A percentile compares a stretch with the other conserved stretches of the same genome.
Conservation (phyloP, 92 coral and sea anemone species). For the Paramuricea clavata region DNA sequence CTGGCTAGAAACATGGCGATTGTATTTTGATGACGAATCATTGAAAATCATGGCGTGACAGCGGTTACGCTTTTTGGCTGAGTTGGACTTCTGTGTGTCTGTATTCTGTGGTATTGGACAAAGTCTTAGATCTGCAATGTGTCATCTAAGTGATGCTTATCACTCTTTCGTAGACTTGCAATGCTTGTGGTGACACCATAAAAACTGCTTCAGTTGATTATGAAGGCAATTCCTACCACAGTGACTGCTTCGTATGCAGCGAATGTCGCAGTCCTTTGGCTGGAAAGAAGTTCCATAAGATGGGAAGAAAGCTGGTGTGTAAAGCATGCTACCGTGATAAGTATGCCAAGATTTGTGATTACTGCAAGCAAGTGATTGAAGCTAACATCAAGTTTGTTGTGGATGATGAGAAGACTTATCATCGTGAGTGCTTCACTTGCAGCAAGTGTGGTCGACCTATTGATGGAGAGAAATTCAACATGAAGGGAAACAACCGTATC, state of each 20-base stretch:
- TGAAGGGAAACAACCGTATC: constrained; percentile 78
- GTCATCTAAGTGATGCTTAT: background rate
- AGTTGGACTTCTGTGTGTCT: no score
- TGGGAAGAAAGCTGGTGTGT: constrained; percentile 86
- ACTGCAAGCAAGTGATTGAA: constrained; percentile 83
- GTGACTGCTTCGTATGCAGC: constrained; percentile 85
- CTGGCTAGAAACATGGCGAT: no score
- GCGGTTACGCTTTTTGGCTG: no score
- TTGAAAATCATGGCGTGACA: no score
- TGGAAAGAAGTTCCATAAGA: constrained; percentile 96
- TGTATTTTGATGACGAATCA: no score
- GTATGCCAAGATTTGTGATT: constrained; percentile 88
- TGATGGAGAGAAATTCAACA: constrained; percentile 94
- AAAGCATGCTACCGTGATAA: constrained; percentile 90
- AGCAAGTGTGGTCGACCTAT: constrained; percentile 78
- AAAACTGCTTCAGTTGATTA: constrained; percentile 84
- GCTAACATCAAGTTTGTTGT: constrained; percentile 98
- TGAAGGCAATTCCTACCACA: constrained; percentile 82
- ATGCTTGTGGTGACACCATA: constrained; percentile 77
- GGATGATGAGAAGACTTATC: constrained; percentile 86
- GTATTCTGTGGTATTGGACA: no score
- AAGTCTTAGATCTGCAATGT: no score
- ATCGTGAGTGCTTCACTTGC: constrained; percentile 98
- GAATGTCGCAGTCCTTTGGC: constrained; percentile 86
- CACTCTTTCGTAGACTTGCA: constrained; percentile 74